Evolutionary conservation across 2,113 vertebrate genomes (phyloP).

Genomic region (Mesitornis unicolor): DNA sequence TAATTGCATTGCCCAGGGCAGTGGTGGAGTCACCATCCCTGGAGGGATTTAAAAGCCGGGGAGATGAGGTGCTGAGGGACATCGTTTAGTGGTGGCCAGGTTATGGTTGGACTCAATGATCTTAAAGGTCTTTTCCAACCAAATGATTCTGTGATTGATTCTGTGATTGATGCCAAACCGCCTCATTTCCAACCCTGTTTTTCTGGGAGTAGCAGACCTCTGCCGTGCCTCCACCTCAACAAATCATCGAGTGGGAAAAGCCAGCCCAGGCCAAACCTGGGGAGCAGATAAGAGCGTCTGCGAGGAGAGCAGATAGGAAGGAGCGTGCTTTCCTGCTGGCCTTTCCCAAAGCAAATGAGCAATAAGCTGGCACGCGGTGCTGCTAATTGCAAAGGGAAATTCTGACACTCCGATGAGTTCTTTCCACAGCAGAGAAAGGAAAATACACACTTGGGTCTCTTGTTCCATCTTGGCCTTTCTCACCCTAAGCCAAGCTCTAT

Average conservation of each 20-base stretch:
- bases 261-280: background rate
- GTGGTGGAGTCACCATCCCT: no score
- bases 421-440: slow-evolving; percentile 61
- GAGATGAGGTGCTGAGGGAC: no score
- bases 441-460: slow-evolving; percentile 32
- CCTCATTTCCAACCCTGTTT: rapidly evolving
- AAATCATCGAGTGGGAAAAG: background rate
- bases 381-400: slow-evolving; percentile 57
- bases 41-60: no score
- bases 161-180: rapidly evolving
- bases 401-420: slow-evolving; percentile 52
- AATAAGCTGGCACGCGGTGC: slow-evolving; percentile 12
- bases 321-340: background rate
- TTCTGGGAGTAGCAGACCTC: no score
- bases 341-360: slow-evolving; percentile 34
- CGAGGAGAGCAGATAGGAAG: background rate
- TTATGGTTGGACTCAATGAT: no score
- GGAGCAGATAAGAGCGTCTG: background rate
- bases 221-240: background rate
- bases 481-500: background rate
- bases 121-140: no score
- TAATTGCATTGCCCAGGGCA: no score
- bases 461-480: slow-evolving; percentile 44
- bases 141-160: no score
- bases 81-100: no score